These are phyloP conservation scores for Pangasius macronema DNA, from an alignment of 2,797 vertebrate species.

Conservation along the genomic window DNA sequence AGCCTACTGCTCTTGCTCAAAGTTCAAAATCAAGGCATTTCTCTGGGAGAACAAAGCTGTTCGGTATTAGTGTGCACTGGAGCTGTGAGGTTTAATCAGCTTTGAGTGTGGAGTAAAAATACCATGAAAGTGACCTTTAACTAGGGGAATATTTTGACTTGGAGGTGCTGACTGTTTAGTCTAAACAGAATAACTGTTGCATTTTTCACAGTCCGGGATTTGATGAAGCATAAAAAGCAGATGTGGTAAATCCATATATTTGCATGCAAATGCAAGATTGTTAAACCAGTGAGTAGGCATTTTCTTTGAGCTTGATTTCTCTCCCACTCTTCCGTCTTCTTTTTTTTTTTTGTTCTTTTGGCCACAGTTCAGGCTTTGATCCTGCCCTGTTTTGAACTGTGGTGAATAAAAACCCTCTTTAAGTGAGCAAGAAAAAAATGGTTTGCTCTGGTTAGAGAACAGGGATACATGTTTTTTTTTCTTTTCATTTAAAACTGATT, in stretches of 20 bases:
- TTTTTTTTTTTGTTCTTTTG: constrained; percentile 8
- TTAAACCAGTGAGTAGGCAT: constrained; percentile 7
- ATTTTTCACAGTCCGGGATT: constrained; percentile 34
- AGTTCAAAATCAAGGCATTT: constrained; percentile 40
- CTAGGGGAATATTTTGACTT: constrained; percentile 50
- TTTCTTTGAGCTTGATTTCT: neutral
- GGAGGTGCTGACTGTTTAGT: constrained; percentile 39
- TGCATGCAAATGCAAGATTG: constrained; percentile 39
- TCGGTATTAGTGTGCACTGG: constrained; percentile 37
- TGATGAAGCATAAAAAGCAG: constrained; percentile 52
- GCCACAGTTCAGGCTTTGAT: constrained; percentile 28
- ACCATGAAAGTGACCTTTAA: constrained; percentile 56
- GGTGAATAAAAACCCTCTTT: neutral
- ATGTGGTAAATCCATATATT: constrained; percentile 41
- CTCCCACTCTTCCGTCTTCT: neutral
- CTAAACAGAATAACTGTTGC: constrained; percentile 48
- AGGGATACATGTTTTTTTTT: constrained; percentile 45
- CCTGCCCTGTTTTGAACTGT: constrained; percentile 9
- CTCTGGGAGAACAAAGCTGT: constrained; percentile 23
- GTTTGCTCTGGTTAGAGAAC: neutral
- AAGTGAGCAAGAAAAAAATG: constrained; percentile 18
- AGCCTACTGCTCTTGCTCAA: constrained; percentile 16
- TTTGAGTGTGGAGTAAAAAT: constrained; percentile 44
- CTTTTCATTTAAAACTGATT: constrained; percentile 22
- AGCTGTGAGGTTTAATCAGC: constrained; percentile 56